phyloP scores from a whole-genome alignment of 2,888 invertebrate species.

The Artemia sp. region DNA sequence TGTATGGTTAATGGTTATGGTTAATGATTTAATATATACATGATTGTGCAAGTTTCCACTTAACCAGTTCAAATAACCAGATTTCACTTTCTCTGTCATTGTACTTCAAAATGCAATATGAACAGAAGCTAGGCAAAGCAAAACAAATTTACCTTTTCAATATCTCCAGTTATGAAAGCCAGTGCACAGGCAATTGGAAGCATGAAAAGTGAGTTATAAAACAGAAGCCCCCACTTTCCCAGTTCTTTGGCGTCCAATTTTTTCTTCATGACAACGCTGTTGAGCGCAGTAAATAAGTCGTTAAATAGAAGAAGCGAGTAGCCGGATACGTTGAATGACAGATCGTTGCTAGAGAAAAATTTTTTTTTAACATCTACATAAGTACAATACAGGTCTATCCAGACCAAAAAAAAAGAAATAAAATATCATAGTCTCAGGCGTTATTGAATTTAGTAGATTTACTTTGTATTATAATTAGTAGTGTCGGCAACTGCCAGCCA shows the following conservation, averaged over 20 bases:
- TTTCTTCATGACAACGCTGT: constrained; percentile 91
- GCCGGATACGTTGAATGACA: constrained; percentile 77
- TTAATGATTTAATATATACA: no score
- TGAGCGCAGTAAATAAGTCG: constrained; percentile 87
- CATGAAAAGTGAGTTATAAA: constrained; percentile 81
- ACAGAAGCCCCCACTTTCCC: constrained; percentile 81
- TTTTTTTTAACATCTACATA: neutral
- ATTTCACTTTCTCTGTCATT: no score
- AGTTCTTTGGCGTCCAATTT: constrained; percentile 84
- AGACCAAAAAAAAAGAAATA: constrained; percentile 1
- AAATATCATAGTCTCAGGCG: neutral
- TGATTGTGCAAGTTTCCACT: no score
- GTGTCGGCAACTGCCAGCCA: no score
- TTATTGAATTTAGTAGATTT: neutral
- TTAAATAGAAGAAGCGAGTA: constrained; percentile 80
- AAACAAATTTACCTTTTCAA: constrained; percentile 26
- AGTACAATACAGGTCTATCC: constrained; percentile 2
- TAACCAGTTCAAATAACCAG: no score
- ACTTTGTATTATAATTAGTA: no score
- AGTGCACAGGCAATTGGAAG: constrained; percentile 28
- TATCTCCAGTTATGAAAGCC: constrained; percentile 28
- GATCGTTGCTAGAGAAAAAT: constrained; percentile 48
- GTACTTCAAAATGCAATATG: neutral
- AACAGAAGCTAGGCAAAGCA: neutral
- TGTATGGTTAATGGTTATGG: no score